Percentiles rank a stretch among this genome's conserved stretches.
Evolutionary conservation across 2,888 invertebrate species (phyloP).

Genomic region (Anodontia alba): DNA sequence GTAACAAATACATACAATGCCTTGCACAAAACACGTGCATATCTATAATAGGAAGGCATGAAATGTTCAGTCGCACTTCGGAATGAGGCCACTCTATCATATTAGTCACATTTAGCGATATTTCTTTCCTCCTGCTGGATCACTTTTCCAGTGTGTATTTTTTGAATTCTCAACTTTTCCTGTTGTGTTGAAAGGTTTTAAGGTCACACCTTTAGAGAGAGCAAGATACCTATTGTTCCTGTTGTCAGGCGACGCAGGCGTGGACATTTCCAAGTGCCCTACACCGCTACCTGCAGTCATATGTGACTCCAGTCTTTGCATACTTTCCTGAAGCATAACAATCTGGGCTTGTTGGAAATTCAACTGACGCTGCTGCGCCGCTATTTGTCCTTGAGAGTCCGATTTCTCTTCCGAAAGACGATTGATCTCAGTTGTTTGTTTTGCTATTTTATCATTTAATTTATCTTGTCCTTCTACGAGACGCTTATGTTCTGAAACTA

Average conservation of each 20-base stretch:
- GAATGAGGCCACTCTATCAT: no score
- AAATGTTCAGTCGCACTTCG: no score
- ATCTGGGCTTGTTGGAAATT: constrained; percentile 69
- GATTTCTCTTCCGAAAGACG: constrained; percentile 60
- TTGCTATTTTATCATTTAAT: constrained; percentile 49
- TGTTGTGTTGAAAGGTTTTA: constrained; percentile 63
- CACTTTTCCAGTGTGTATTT: constrained; percentile 63
- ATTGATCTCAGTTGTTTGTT: constrained; percentile 62
- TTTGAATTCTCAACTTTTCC: constrained; percentile 68
- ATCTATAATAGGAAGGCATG: no score
- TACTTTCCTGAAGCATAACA: constrained; percentile 65
- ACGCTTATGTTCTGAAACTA: constrained; percentile 61
- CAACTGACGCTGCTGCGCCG: constrained; percentile 65
- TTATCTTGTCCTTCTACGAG: constrained; percentile 67
- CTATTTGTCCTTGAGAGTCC: constrained; percentile 60
- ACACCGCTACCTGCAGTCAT: constrained; percentile 30
- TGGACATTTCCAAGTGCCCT: constrained; percentile 26
- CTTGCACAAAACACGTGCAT: no score
- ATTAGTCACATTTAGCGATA: constrained; percentile 1
- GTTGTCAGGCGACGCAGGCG: constrained; percentile 40
- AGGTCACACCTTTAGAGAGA: constrained; percentile 53
- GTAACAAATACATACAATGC: no score
- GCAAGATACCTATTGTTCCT: constrained; percentile 48
- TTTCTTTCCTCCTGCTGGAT: constrained; percentile 39
- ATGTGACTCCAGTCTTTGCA: constrained; percentile 61